Evolutionary conservation across 2,797 vertebrate genomes (phyloP), one percentile per base, ranked within the genome.

Genomic region (Carapus acus): DNA sequence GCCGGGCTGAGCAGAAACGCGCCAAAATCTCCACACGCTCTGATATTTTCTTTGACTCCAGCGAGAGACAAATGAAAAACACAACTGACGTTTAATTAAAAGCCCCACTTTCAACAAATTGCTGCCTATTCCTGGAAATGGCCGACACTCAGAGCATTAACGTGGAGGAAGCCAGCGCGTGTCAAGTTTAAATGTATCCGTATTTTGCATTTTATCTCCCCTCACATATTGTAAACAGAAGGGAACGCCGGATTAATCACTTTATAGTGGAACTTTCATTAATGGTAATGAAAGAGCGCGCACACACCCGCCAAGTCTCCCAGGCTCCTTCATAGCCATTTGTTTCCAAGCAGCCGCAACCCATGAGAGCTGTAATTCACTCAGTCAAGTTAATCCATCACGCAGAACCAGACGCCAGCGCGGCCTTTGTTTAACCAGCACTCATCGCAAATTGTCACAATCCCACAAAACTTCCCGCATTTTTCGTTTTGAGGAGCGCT

Each of bases 341-440:
- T 40, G 18, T 59, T 66, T 41, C 31, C 24, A 45, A 64, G 54
- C 14, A 13, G 31, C 48, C 41, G 24, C 24, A 43, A 43, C 43
- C 11, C 19, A 21, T 18, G 39, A 50, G 34, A 45, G 24, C 38
- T 56, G 34, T 44, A 49, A 56, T 53, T 60, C 37, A 19, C 52
- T 59, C 41, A 39, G 40, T 33, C 23, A 51, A 31, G 19, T 49
- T 51, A 19, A 68, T 58, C 41, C 34, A 55, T 68, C 57, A 58
- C 23, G 4, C 34, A 8, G 20, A 53, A 56, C 34, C 29, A 33
- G 15, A 56, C 1, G 15, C 29, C 29, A 53, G 37, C 59, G 16
- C 56, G 33, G 42, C 41, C 20, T 49, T 63, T 67, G 49, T 51
- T 23, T 19, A 23, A 57, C 20, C 24, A 44, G 34, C 36, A 42